These are phyloP conservation scores for Dendrolimus pini DNA, from an alignment of 2,888 invertebrate species.

Conservation along the genomic window DNA sequence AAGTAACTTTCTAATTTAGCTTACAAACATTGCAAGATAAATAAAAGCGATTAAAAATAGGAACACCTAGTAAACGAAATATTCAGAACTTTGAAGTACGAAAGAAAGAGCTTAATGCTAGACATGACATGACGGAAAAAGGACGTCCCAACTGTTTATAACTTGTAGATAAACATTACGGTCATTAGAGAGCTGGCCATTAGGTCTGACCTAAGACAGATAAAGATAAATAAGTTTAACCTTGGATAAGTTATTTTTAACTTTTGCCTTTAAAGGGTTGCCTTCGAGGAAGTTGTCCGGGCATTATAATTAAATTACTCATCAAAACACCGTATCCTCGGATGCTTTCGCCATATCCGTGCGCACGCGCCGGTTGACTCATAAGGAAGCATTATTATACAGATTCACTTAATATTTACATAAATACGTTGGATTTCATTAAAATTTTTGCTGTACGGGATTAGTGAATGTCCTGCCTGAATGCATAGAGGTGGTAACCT, in stretches of 20 bases:
- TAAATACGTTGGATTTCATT: constrained; percentile 1
- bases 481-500: too few species aligned
- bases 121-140: neutral
- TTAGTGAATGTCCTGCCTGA: too few species aligned
- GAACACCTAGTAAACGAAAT: too few species aligned
- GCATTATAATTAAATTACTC: constrained; percentile 20
- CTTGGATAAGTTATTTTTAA: neutral
- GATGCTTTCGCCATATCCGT: constrained; percentile 53
- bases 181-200: too few species aligned
- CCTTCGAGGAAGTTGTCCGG: neutral
- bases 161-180: neutral
- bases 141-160: neutral
- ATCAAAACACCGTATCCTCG: constrained; percentile 32
- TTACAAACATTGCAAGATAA: neutral
- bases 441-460: too few species aligned
- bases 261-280: neutral
- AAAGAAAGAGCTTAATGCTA: too few species aligned
- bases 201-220: neutral
- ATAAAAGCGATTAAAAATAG: too few species aligned
- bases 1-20: neutral
- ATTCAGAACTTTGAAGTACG: too few species aligned
- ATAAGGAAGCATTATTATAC: constrained; percentile 8
- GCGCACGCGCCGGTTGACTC: constrained; percentile 34
- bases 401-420: neutral
- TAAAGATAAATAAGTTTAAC: neutral